phyloP scores from a whole-genome alignment of 2,888 invertebrate species.

The Dolichopus griseipennis region DNA sequence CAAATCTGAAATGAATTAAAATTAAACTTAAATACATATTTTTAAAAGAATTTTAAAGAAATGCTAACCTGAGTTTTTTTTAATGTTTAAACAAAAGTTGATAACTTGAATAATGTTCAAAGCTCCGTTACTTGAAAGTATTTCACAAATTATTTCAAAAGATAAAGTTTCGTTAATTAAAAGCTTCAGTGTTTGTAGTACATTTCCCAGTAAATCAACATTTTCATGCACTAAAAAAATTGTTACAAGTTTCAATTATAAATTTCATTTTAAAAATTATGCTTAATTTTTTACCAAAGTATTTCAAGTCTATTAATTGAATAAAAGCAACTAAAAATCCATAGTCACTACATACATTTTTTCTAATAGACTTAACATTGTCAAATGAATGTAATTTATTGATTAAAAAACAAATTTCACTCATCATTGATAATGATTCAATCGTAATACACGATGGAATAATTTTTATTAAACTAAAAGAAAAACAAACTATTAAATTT shows the following conservation, averaged over 20 bases:
- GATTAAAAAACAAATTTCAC: conserved; percentile 34
- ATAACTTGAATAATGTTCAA: background rate
- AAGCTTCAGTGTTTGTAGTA: conserved; percentile 14
- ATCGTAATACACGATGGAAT: conserved; percentile 15
- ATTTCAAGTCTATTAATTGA: conserved; percentile 18
- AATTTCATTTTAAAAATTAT: background rate
- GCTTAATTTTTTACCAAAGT: conserved; percentile 17
- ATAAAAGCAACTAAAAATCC: conserved; percentile 20
- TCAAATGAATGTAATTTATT: conserved; percentile 28
- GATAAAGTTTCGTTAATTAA: conserved; percentile 14
- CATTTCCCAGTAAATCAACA: background rate
- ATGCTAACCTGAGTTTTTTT: background rate
- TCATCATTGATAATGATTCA: conserved; percentile 27
- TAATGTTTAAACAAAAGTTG: background rate
- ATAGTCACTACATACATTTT: conserved; percentile 33
- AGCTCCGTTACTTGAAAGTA: background rate
- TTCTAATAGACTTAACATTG: conserved; percentile 28
- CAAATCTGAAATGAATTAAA: conserved; percentile 14
- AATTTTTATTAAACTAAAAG: conserved; percentile 17
- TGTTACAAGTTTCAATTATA: background rate
- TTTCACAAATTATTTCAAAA: conserved; percentile 14
- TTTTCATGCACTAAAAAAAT: conserved; percentile 12
- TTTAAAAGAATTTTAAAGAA: background rate
- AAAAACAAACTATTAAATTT: background rate
- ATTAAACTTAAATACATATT: background rate